phyloP scores from a whole-genome alignment of 2,113 vertebrate genomes.

The Esox niger region DNA sequence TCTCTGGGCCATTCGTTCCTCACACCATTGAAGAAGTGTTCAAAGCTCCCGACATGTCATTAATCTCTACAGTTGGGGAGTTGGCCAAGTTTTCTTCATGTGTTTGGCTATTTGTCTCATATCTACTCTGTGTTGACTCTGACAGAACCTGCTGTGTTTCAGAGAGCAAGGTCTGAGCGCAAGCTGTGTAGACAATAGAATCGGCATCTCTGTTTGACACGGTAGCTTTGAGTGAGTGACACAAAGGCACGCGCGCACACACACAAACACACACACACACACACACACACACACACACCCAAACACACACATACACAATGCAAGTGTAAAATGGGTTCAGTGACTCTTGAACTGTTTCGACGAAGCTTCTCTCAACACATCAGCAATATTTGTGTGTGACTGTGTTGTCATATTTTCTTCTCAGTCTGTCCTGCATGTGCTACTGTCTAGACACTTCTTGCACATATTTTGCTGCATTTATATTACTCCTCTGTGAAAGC shows the following conservation, averaged over 20 bases:
- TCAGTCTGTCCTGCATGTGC: slow-evolving; percentile 62
- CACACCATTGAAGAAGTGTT: slow-evolving; percentile 42
- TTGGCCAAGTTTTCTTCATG: slow-evolving; percentile 40
- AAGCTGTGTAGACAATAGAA: slow-evolving; percentile 41
- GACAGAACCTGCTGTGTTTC: slow-evolving; percentile 21
- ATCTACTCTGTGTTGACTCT: slow-evolving; percentile 20
- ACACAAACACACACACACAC: slow-evolving; percentile 10
- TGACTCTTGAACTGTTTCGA: slow-evolving; percentile 52
- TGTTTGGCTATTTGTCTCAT: slow-evolving; percentile 44
- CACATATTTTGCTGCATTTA: slow-evolving; percentile 50
- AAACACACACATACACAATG: slow-evolving; percentile 1
- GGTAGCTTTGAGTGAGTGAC: slow-evolving; percentile 28
- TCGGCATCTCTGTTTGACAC: slow-evolving; percentile 41
- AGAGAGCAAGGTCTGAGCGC: slow-evolving; percentile 12
- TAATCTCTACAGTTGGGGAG: slow-evolving; percentile 53
- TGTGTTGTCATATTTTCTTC: slow-evolving; percentile 61
- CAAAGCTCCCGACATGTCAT: slow-evolving; percentile 36
- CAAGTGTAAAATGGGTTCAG: slow-evolving; percentile 50
- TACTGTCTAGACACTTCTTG: slow-evolving; percentile 68
- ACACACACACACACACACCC: neutral
- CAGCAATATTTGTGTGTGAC: slow-evolving; percentile 46
- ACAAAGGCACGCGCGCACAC: neutral
- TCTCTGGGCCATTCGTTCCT: slow-evolving; percentile 61
- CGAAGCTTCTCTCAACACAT: slow-evolving; percentile 49
- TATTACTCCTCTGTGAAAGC: slow-evolving; percentile 59